These are phyloP conservation scores for Myodes glareolus DNA, from an alignment of 2,113 vertebrate genomes.

Conservation along the genomic window DNA sequence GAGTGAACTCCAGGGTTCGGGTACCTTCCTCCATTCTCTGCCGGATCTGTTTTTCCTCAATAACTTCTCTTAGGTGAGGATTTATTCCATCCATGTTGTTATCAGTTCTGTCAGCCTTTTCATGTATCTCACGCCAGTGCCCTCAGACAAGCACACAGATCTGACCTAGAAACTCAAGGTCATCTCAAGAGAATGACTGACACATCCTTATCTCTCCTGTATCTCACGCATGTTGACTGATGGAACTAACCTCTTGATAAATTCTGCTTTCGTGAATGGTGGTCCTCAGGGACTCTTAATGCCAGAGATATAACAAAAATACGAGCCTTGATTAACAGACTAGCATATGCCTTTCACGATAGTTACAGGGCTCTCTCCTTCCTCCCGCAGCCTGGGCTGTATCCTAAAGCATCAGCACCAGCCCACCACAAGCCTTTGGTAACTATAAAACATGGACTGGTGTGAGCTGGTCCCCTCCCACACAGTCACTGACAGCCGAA, in stretches of 20 bases:
- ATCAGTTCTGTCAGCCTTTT: not conserved
- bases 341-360: not conserved
- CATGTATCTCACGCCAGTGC: not conserved
- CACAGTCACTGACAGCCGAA: constrained; percentile 68
- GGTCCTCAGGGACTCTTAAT: constrained; percentile 3
- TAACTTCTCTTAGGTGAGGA: not conserved
- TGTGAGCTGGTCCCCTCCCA: not conserved
- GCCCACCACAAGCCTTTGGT: not conserved
- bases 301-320: constrained; percentile 49
- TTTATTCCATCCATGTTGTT: not conserved
- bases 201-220: not conserved
- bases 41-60: not conserved
- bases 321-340: not conserved
- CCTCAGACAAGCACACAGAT: no score
- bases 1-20: not conserved
- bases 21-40: not conserved
- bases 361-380: not conserved
- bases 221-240: not conserved
- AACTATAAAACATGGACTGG: not conserved
- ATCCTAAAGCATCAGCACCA: not conserved
- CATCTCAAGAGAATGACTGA: not conserved
- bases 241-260: not conserved
- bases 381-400: not conserved
- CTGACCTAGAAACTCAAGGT: no score
- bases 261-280: constrained; percentile 18